Percentiles rank a stretch among this genome's conserved stretches.
phyloP scores from a whole-genome alignment of 2,113 vertebrate species.

The Gymnarchus niloticus region DNA sequence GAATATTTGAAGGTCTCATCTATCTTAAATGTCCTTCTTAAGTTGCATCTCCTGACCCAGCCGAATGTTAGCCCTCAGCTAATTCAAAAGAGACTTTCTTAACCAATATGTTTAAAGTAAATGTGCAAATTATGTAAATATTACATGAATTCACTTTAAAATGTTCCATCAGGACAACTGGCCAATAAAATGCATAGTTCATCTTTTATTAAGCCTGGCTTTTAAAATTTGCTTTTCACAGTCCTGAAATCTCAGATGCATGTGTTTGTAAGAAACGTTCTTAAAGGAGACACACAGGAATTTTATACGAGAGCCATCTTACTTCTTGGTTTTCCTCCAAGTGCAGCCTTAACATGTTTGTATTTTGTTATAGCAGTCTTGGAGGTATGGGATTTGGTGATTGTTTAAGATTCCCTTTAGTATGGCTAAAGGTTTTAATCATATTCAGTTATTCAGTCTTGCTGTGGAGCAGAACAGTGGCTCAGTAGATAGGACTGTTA shows the following conservation, averaged over 20 bases:
- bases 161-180: conserved; percentile 30
- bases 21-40: conserved; percentile 37
- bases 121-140: conserved; percentile 35
- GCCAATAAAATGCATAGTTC: conserved; percentile 33
- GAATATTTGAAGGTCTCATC: conserved; percentile 43
- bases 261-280: background rate
- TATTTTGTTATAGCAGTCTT: background rate
- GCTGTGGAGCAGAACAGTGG: background rate
- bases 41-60: conserved; percentile 21
- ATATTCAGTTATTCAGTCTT: background rate
- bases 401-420: background rate
- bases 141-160: conserved; percentile 39
- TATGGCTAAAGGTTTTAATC: background rate
- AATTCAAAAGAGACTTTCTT: conserved; percentile 32
- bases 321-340: background rate
- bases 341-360: background rate
- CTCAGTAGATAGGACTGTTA: background rate
- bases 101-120: conserved; percentile 44
- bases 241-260: background rate
- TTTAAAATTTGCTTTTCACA: conserved; percentile 2
- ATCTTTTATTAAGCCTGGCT: conserved; percentile 25
- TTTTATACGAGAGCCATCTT: background rate
- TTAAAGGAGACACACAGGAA: background rate
- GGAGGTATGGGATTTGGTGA: background rate
- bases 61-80: conserved; percentile 35